These are phyloP conservation scores for Hesperophylax magnus DNA, from an alignment of 1,140 invertebrate species.

Conservation along the genomic window DNA sequence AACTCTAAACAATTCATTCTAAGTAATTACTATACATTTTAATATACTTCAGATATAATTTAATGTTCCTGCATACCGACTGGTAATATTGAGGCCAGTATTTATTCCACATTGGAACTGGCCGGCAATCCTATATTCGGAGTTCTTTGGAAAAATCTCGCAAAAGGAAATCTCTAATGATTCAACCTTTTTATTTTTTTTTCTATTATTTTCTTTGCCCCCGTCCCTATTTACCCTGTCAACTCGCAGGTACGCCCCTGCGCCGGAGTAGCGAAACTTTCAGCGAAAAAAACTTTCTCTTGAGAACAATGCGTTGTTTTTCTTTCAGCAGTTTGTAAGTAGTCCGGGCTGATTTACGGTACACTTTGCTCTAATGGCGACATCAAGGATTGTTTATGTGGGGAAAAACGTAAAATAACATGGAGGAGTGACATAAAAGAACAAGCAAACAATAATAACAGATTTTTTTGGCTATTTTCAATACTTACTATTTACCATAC, in stretches of 20 bases:
- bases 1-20: too few relatives aligned
- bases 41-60: too few relatives aligned
- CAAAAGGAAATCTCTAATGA: constrained; percentile 22
- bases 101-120: too few relatives aligned
- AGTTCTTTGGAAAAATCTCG: constrained; percentile 10
- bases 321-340: not conserved
- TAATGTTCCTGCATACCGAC: too few relatives aligned
- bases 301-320: not conserved
- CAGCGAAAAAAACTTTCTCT: not conserved
- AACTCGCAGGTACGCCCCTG: not conserved
- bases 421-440: too few relatives aligned
- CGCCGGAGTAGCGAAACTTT: not conserved
- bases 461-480: too few relatives aligned
- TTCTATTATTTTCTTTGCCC: constrained; percentile 1
- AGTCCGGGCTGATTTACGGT: not conserved
- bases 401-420: too few relatives aligned
- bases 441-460: too few relatives aligned
- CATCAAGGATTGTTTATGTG: too few relatives aligned
- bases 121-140: not conserved
- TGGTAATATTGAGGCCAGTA: too few relatives aligned
- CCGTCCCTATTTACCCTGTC: not conserved
- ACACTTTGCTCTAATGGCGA: not conserved
- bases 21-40: too few relatives aligned
- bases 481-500: too few relatives aligned
- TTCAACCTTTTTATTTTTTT: constrained; percentile 13